A percentile compares a stretch with the other conserved stretches of the same genome.
Conservation (phyloP, 2,888 invertebrate genomes). For the Cancer borealis region DNA sequence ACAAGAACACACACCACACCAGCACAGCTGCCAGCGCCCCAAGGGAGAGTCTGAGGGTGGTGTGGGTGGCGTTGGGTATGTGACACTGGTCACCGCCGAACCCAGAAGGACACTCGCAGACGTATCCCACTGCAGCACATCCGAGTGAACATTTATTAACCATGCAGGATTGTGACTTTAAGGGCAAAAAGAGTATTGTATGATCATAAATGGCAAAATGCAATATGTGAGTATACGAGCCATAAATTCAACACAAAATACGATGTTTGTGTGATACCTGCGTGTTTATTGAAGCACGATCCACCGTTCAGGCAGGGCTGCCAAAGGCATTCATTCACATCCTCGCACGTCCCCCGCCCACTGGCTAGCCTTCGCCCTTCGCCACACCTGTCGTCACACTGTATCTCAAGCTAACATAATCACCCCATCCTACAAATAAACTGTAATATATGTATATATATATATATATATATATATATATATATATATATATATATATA, state of each 20-base stretch:
- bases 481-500: no score
- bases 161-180: background rate
- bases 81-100: slow-evolving; percentile 68
- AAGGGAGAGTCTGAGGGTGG: slow-evolving; percentile 60
- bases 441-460: no score
- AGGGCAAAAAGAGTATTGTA: background rate
- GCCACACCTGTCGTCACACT: background rate
- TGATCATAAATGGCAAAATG: background rate
- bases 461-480: no score
- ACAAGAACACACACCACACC: slow-evolving; percentile 60
- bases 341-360: background rate
- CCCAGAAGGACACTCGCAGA: slow-evolving; percentile 58
- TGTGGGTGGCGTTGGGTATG: slow-evolving; percentile 53
- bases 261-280: background rate
- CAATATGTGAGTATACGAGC: background rate
- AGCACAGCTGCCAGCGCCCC: slow-evolving; percentile 59
- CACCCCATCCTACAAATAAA: background rate
- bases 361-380: background rate
- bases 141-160: background rate
- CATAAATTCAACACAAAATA: background rate
- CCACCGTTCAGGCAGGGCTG: background rate
- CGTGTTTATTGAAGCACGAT: slow-evolving; percentile 9
- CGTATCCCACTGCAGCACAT: slow-evolving; percentile 54
- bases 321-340: background rate
- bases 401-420: background rate